Base-by-base conservation (phyloP, 2,888 invertebrate species). In the Synanthedon andrenaeformis region DNA sequence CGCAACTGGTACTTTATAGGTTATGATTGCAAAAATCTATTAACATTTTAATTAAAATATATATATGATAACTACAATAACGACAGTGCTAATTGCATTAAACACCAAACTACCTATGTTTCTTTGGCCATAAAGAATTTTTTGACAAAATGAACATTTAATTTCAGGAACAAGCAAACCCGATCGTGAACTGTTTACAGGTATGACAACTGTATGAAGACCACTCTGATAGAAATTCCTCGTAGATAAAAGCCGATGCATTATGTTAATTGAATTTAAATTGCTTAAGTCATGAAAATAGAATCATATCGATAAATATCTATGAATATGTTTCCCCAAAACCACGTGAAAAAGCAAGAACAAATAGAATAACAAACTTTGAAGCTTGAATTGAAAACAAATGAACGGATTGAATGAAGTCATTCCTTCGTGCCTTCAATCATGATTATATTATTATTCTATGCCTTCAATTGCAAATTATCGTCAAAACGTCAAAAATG, bases 111-210 rank as follows among this genome's bases (percentile, higher is more conserved):
- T 72, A 85, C 87, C 87, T 79, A 78, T 66, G 64, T 72, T 68
- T 51, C 70, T 61, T 41, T 71, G 72, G 51, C 73, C 70, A 59
- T 81, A 60, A 63, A 85, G 69, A 58, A 79, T 69, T 71, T 76
- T 84, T 54, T 74, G 79, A 62, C 87, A 87, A 72, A 81, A 82
- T 19, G 76, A 79, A 70, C 87, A 87, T 80, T 83, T 82, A 70
- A 81, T 74, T 65, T 82, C 77, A 35, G 70, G 60, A 59, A 65
- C 62, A 51, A 66, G 57, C 54, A 66, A 60, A 58, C 57, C 69
- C 62, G 65, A 73, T 11, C 70, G 42, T 23, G 69, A 62, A 67
- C 64, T 76, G 55, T 67, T 76, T 45, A 72, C 60, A 53, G 76
- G 66, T 54, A 74, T 59, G 14, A 78, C 62, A 56, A 77, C 62